A percentile compares a stretch with the other conserved stretches of the same genome.
Evolutionary conservation across 1,140 invertebrate species (phyloP).

Genomic region (Periplaneta americana): DNA sequence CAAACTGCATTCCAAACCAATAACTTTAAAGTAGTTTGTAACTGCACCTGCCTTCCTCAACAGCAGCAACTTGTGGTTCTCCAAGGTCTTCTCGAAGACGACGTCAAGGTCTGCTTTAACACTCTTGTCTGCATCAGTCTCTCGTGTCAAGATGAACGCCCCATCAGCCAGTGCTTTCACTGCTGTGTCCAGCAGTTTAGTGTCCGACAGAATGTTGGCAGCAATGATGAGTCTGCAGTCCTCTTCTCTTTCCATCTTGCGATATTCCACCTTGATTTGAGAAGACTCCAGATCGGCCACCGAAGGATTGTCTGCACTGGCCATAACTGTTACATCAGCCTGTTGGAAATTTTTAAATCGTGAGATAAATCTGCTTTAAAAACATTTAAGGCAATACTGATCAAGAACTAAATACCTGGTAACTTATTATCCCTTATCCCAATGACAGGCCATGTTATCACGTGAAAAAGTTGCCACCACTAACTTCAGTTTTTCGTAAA

Average conservation of each 20-base stretch:
- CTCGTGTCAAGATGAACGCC: neutral
- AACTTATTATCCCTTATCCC: too few relatives aligned
- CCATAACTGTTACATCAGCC: slow-evolving; percentile 42
- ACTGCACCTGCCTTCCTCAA: neutral
- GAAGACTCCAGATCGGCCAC: slow-evolving; percentile 7
- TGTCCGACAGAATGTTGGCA: slow-evolving; percentile 27
- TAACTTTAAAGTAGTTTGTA: too few relatives aligned
- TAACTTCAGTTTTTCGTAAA: too few relatives aligned
- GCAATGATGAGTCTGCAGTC: slow-evolving; percentile 50
- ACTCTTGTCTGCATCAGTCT: neutral
- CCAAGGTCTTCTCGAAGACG: neutral
- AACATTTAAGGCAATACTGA: too few relatives aligned
- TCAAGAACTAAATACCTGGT: too few relatives aligned
- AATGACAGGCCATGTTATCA: too few relatives aligned
- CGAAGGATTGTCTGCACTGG: slow-evolving; percentile 41
- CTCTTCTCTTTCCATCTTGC: slow-evolving; percentile 48
- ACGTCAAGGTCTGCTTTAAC: neutral
- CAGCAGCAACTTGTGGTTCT: neutral
- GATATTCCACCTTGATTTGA: slow-evolving; percentile 52
- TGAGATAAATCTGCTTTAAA: too few relatives aligned
- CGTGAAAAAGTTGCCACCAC: too few relatives aligned
- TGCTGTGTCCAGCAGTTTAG: slow-evolving; percentile 22
- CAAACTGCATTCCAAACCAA: too few relatives aligned
- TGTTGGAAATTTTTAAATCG: too few relatives aligned
- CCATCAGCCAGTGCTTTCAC: neutral